These are phyloP conservation scores for Micromussa lordhowensis DNA, from an alignment of 92 coral and sea anemone genomes.

Conservation along the genomic window DNA sequence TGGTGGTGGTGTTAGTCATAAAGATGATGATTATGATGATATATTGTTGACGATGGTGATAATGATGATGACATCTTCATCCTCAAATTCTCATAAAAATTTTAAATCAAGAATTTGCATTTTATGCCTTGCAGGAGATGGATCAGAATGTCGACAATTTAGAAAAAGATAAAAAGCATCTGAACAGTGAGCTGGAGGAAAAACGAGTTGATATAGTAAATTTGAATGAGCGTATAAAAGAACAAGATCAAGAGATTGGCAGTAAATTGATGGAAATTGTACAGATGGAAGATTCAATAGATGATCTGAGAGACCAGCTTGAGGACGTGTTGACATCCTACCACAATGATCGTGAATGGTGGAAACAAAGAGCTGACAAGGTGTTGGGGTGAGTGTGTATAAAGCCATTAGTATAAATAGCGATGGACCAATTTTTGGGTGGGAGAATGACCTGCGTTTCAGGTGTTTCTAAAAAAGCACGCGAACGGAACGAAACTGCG, in stretches of 20 bases:
- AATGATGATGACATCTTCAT: background rate
- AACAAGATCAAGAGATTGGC: slow-evolving; percentile 76
- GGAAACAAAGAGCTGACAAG: slow-evolving; percentile 82
- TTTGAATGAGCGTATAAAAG: slow-evolving; percentile 53
- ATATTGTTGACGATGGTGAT: too few relatives aligned
- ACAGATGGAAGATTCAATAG: slow-evolving; percentile 54
- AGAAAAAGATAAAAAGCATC: slow-evolving; percentile 66
- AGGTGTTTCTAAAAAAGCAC: too few relatives aligned
- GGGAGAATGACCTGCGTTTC: too few relatives aligned
- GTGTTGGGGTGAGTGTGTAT: slow-evolving; percentile 51
- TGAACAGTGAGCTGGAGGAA: slow-evolving; percentile 69
- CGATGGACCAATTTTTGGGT: background rate
- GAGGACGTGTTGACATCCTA: slow-evolving; percentile 72
- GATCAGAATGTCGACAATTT: slow-evolving; percentile 53
- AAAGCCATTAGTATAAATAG: background rate
- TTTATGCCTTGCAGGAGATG: slow-evolving; percentile 58
- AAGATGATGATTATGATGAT: too few relatives aligned
- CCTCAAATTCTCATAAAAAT: background rate
- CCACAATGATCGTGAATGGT: slow-evolving; percentile 76
- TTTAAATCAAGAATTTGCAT: background rate
- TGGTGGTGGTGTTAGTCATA: too few relatives aligned
- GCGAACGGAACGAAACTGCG: too few relatives aligned
- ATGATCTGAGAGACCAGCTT: slow-evolving; percentile 56
- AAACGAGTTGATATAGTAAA: slow-evolving; percentile 70
- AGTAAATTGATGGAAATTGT: slow-evolving; percentile 75